Evolutionary conservation across 2,888 invertebrate species (phyloP), one percentile per base, ranked within the genome.

Genomic region (Drosophila silvestris): DNA sequence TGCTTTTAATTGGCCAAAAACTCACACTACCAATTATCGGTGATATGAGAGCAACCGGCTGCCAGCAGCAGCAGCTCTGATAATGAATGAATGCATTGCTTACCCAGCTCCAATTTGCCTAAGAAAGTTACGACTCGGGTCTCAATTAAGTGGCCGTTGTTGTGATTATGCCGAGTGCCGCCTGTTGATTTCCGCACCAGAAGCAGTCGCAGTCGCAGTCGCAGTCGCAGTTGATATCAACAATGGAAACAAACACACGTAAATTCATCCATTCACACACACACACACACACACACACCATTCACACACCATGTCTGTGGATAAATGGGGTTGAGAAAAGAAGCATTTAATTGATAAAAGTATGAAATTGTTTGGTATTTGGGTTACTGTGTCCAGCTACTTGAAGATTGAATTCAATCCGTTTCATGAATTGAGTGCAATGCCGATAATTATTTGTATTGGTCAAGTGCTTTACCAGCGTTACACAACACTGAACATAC

Each of bases 1-100:
- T 74, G 83, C 81, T 74, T 83, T 87, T 85, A 85, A 84, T 84
- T 84, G 85, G 81, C 70, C 81, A 73, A 82, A 77, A 80, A 77
- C 79, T 69, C 72, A 54, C 77, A 61, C 74, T 64, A 66, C 66
- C 77, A 78, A 79, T 78, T 78, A 78, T 61, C 70, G 70, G 52
- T 63, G 74, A 74, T 74, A 74, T 41, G 35, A 51, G 44, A 58
- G 52, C 30, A 51, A 7, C n/a, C 37, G 28, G 14, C 16, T 22
- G 22, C 22, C 9, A 37, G 7, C 59, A 47, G n/a, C 54, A 56
- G 37, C 71, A 53, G 39, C 44, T 53, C 35, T 10, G 41, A 57
- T 57, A 41, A 57, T 57, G 57, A 57, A 41, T 41, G 66, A 71
- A 71, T 72, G 77, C 75, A 76, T 56, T 74, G 61, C 74, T 47